These are phyloP conservation scores for Tillus elongatus DNA, from an alignment of 2,888 invertebrate species.

Conservation along the genomic window DNA sequence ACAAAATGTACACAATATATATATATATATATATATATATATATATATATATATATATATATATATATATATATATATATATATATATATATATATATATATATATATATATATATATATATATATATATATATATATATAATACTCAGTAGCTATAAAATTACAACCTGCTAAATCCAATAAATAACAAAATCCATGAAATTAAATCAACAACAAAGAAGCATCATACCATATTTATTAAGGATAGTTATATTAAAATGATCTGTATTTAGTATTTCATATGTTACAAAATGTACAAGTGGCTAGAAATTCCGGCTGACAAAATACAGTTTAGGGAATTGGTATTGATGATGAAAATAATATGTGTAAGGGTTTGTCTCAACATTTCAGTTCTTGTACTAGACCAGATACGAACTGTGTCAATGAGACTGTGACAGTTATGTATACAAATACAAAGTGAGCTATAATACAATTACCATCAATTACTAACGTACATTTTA, in stretches of 20 bases:
- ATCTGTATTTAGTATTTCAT: constrained; percentile 6
- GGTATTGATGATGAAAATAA: no score
- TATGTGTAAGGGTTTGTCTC: no score
- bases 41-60: constrained; percentile 1
- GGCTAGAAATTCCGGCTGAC: constrained; percentile 21
- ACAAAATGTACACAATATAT: constrained; percentile 4
- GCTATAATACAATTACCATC: no score
- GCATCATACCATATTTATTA: constrained; percentile 4
- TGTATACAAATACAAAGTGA: no score
- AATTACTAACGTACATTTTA: no score
- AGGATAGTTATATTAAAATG: constrained; percentile 5
- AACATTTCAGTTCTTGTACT: no score
- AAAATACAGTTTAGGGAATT: background rate
- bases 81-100: constrained; percentile 5
- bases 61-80: constrained; percentile 2
- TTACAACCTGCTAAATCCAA: background rate
- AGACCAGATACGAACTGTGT: no score
- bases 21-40: constrained; percentile 2
- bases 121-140: constrained; percentile 5
- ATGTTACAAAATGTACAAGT: constrained; percentile 35
- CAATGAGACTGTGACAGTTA: no score
- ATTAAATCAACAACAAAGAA: constrained; percentile 6
- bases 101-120: constrained; percentile 5
- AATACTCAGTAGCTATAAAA: background rate
- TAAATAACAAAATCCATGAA: constrained; percentile 4